Base-by-base conservation (phyloP, 2,797 vertebrate species). In the Rhabdomys pumilio region DNA sequence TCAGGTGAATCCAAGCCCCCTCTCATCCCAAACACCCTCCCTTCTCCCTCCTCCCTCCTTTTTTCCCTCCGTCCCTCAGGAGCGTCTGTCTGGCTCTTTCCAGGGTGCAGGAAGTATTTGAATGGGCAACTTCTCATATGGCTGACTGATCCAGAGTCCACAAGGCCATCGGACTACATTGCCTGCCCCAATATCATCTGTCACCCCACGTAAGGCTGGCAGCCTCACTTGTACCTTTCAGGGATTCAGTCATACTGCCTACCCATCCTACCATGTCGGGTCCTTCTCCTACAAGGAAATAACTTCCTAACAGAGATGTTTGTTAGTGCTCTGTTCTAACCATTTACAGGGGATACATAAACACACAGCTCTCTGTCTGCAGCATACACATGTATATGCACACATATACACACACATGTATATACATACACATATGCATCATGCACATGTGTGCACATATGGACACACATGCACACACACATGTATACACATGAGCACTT, bases 81-180 rank as follows among this genome's bases (percentile, higher is more conserved):
- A 65, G 12, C 7, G 31, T 72, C 50, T 10, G 75, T 22, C 1
- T 34, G 73, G 20, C 0, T 1, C 55, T 94, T 83, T 63, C 6
- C 50, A n/a, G 34, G 61, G 50, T 65, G 38, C 53, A 67, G 89
- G 13, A 19, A 19, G 87, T 59, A 97, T 97, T 93, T 29, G 17
- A 34, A 69, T 41, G 31, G 72, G 59, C 8, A 13, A 5, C 41
- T 31, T 85, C 59, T 83, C 80, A 31, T 8, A 1, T 41, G 75
- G 26, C 17, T 44, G 44, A 14, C 6, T 15, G 3, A 15, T 47
- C 57, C 34, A 57, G 53, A n/a, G 15, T n/a, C 67, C 3, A 3
- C 83, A 31, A 55, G 38, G 50, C 63, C 31, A n/a, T 31, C 22
- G 13, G 0, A 0, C 6, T 24, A 15, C 22, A 13, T 11, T 31